These are phyloP conservation scores for Thalassaphorura encarpata DNA, from an alignment of 1,140 invertebrate genomes.

Conservation along the genomic window DNA sequence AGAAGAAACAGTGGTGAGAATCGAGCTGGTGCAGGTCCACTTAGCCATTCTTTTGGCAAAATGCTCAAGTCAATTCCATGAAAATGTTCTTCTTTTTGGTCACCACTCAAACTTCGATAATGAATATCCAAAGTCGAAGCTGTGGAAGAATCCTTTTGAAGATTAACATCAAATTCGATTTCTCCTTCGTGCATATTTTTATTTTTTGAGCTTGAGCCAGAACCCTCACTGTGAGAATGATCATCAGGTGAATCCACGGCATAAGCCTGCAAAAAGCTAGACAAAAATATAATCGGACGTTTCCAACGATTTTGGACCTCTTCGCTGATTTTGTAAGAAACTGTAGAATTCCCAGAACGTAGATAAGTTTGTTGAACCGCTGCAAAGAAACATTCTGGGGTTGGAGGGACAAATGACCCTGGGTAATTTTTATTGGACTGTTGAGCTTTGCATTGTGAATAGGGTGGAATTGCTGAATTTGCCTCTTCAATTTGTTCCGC, in stretches of 20 bases:
- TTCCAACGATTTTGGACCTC: slow-evolving; percentile 1
- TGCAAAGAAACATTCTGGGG: slow-evolving; percentile 17
- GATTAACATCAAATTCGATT: slow-evolving; percentile 10
- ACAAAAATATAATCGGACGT: neutral
- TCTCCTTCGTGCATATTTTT: neutral
- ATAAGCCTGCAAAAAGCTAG: slow-evolving; percentile 5
- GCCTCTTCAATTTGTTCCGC: slow-evolving; percentile 3
- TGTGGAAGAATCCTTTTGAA: slow-evolving; percentile 3
- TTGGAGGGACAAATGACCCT: slow-evolving; percentile 26
- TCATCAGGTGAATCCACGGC: neutral
- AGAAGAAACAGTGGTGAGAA: slow-evolving; percentile 8
- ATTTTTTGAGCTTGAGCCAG: neutral
- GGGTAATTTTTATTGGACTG: slow-evolving; percentile 19
- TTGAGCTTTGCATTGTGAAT: slow-evolving; percentile 25
- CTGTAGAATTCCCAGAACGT: slow-evolving; percentile 11
- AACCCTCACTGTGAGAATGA: neutral
- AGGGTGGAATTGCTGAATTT: slow-evolving; percentile 13
- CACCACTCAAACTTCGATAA: neutral
- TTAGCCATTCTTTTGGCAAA: slow-evolving; percentile 9
- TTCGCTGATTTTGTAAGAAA: slow-evolving; percentile 19
- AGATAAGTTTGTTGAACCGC: slow-evolving; percentile 25
- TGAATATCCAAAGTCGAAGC: slow-evolving; percentile 17
- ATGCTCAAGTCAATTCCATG: slow-evolving; percentile 25
- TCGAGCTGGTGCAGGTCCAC: slow-evolving; percentile 13
- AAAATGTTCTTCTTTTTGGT: slow-evolving; percentile 14